A percentile compares a stretch with the other conserved stretches of the same genome.
Evolutionary conservation across 2,888 invertebrate species (phyloP).

Genomic region (Scaptomyza tumidula): DNA sequence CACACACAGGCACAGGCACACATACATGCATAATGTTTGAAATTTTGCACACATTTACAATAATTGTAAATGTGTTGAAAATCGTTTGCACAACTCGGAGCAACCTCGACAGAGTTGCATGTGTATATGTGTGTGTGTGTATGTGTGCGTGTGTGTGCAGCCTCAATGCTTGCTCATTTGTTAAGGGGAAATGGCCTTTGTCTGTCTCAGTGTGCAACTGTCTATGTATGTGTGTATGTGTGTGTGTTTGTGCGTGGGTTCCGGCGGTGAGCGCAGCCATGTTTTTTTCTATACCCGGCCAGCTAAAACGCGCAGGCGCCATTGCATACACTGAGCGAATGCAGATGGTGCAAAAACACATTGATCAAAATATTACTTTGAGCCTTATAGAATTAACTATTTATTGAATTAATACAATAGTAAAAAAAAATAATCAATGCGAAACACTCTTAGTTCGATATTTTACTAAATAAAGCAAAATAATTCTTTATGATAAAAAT

Average conservation of each 20-base stretch:
- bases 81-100: conserved; percentile 80
- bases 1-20: conserved; percentile 24
- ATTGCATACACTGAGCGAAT: conserved; percentile 49
- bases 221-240: conserved; percentile 43
- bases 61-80: conserved; percentile 82
- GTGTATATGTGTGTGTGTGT: conserved; percentile 20
- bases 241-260: conserved; percentile 24
- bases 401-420: too few species aligned
- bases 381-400: too few species aligned
- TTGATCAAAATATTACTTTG: too few species aligned
- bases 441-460: too few species aligned
- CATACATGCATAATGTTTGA: conserved; percentile 49
- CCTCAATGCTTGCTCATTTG: conserved; percentile 72
- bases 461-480: too few species aligned
- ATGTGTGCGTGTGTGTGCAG: conserved; percentile 34
- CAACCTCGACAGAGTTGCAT: conserved; percentile 38
- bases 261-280: conserved; percentile 73
- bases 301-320: conserved; percentile 67
- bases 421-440: too few species aligned
- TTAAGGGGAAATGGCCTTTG: conserved; percentile 77
- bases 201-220: conserved; percentile 67
- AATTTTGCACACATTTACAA: conserved; percentile 82
- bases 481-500: too few species aligned
- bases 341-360: too few species aligned
- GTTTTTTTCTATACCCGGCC: conserved; percentile 57